These are phyloP conservation scores for Leptopilina drosophilae DNA, from an alignment of 2,888 invertebrate genomes.

Conservation along the genomic window DNA sequence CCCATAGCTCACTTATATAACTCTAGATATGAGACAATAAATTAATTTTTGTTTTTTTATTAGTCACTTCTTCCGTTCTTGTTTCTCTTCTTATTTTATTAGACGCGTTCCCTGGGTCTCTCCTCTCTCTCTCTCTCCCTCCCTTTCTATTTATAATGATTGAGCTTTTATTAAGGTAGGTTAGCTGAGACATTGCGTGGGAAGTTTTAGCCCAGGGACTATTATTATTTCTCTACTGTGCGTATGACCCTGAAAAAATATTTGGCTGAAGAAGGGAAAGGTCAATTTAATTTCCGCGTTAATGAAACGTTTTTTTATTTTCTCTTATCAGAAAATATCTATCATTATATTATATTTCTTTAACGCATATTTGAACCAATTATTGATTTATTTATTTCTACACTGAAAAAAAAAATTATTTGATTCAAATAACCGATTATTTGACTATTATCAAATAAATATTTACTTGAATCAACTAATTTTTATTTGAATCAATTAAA, in stretches of 20 bases:
- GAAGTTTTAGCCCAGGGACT: slow-evolving; percentile 17
- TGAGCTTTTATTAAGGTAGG: slow-evolving; percentile 56
- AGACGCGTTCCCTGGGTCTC: slow-evolving; percentile 5
- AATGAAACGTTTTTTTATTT: too few species aligned
- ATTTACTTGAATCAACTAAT: too few species aligned
- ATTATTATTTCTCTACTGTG: background rate
- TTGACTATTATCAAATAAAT: too few species aligned
- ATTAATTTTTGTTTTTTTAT: slow-evolving; percentile 10
- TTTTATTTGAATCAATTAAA: too few species aligned
- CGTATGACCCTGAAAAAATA: background rate
- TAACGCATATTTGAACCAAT: too few species aligned
- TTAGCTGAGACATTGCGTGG: slow-evolving; percentile 45
- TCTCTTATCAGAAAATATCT: too few species aligned
- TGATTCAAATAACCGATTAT: too few species aligned
- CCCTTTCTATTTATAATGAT: slow-evolving; percentile 43
- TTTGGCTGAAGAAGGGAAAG: background rate
- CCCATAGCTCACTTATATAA: background rate
- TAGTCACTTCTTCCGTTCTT: background rate
- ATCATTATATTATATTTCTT: too few species aligned
- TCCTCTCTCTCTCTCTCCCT: slow-evolving; percentile 40
- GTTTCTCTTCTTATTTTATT: background rate
- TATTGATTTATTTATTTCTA: too few species aligned
- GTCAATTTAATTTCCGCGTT: slow-evolving; percentile 1
- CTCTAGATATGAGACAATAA: background rate
- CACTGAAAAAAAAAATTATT: too few species aligned